Base-by-base conservation (phyloP, 2,113 vertebrate genomes). In the Podiceps cristatus region DNA sequence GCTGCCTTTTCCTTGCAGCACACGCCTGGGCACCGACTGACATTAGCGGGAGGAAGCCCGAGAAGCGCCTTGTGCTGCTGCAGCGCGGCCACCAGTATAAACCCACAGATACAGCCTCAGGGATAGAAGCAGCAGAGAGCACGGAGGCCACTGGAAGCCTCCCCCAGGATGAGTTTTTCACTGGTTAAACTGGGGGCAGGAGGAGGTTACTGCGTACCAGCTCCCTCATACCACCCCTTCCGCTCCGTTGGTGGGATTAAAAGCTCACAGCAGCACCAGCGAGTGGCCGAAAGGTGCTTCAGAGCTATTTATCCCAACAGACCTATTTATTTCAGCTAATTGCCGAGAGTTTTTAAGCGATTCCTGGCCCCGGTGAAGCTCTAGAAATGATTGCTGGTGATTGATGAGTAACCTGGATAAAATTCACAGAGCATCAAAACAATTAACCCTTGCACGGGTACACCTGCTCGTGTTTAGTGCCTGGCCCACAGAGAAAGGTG, bases 321-420 rank as follows among this genome's bases (percentile, higher is more conserved):
- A 83, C 28, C 86, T 59, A 80, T 93, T 93, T 67, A 88, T 93
- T 88, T 56, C 78, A 67, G 69, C 53, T 95, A 94, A 94, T 93
- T 96, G 85, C 87, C 0, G 4, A 60, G 86, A 88, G 85, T 86
- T 88, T 90, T 94, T 40, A 86, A 95, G 86, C 58, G 22, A 83
- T 68, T 89, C 80, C 89, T 93, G 63, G 88, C 88, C 93, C 73
- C 76, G 83, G 25, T 53, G 45, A 94, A 91, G 73, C 62, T 82
- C 8, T 23, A 74, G 62, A 71, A 93, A 62, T 88, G 64, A 80
- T 88, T 76, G 89, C 79, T 60, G 58, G 71, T 86, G 96, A 93
- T 28, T 88, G 96, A 93, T 94, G 87, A 89, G 64, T 77, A 96
- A 95, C 81, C 86, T 84, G 95, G 71, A 77, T 74, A 58, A 67